These are phyloP conservation scores for Alloplasta piceator DNA, from an alignment of 2,888 invertebrate species.

Conservation along the genomic window DNA sequence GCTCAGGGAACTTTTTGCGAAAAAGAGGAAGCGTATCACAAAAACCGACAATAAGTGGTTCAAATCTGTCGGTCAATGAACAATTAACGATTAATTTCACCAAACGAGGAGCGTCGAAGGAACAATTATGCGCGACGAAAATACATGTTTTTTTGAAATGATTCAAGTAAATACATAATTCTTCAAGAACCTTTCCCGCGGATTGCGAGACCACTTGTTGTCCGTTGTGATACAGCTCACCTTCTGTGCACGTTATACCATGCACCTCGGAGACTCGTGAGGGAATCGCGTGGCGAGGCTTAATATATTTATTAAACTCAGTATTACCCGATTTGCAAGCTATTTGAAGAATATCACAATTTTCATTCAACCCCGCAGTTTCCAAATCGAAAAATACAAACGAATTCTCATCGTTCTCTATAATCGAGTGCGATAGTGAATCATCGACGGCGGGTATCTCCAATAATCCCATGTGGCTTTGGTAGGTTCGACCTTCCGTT, in stretches of 20 bases:
- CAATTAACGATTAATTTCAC: neutral
- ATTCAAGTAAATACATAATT: constrained; percentile 15
- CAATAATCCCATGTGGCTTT: constrained; percentile 12
- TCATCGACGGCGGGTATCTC: constrained; percentile 11
- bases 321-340: constrained; percentile 39
- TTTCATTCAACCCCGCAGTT: constrained; percentile 46
- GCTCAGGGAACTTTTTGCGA: constrained; percentile 27
- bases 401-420: constrained; percentile 16
- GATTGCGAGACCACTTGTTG: constrained; percentile 28
- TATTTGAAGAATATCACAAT: constrained; percentile 55
- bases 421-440: constrained; percentile 19
- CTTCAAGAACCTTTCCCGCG: constrained; percentile 13
- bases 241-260: constrained; percentile 41
- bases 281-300: constrained; percentile 44
- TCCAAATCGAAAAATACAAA: constrained; percentile 62
- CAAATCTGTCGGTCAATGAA: neutral
- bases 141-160: constrained; percentile 43
- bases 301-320: constrained; percentile 44
- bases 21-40: constrained; percentile 19
- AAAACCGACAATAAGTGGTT: constrained; percentile 27
- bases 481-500: neutral
- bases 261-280: constrained; percentile 32
- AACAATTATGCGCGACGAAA: constrained; percentile 49
- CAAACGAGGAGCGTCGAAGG: constrained; percentile 40
- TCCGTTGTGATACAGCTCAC: constrained; percentile 37